phyloP scores from a whole-genome alignment of 2,113 vertebrate species.

The Protobothrops mucrosquamatus region DNA sequence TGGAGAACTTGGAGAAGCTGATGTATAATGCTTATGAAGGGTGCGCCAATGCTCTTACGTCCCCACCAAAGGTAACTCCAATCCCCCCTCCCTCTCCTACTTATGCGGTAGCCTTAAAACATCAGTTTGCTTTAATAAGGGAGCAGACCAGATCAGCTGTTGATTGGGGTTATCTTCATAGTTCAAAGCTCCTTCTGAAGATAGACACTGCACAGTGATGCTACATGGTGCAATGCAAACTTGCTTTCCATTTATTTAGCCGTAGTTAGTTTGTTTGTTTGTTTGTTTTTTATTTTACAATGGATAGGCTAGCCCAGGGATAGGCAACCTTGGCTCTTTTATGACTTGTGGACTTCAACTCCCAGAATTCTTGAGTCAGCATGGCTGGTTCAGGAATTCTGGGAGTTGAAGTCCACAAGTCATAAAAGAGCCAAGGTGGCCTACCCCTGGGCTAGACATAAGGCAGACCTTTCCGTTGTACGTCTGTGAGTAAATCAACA shows the following conservation, averaged over 20 bases:
- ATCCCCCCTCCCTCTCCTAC: neutral
- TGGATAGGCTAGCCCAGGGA: too few species aligned
- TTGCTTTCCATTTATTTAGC: neutral
- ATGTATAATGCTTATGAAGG: conserved; percentile 99
- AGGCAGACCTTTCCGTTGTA: neutral
- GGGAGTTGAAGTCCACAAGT: too few species aligned
- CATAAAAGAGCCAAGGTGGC: too few species aligned
- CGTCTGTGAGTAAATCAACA: neutral
- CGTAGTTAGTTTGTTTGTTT: neutral
- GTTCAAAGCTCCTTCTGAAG: neutral
- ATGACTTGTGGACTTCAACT: too few species aligned
- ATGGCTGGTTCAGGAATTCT: too few species aligned
- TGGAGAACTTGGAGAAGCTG: conserved; percentile 96
- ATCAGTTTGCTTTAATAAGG: neutral
- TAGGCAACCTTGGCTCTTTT: too few species aligned
- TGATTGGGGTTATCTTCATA: neutral
- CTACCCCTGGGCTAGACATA: too few species aligned
- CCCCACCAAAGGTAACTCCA: conserved; percentile 90
- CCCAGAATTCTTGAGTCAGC: too few species aligned
- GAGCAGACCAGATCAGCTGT: neutral
- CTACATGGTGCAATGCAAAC: neutral
- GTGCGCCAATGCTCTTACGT: conserved; percentile 92
- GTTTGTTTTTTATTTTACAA: too few species aligned
- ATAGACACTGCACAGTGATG: neutral
- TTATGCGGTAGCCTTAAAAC: neutral